Evolutionary conservation across 2,888 invertebrate species (phyloP), one percentile per base, ranked within the genome.

Genomic region (Sericinus montela): DNA sequence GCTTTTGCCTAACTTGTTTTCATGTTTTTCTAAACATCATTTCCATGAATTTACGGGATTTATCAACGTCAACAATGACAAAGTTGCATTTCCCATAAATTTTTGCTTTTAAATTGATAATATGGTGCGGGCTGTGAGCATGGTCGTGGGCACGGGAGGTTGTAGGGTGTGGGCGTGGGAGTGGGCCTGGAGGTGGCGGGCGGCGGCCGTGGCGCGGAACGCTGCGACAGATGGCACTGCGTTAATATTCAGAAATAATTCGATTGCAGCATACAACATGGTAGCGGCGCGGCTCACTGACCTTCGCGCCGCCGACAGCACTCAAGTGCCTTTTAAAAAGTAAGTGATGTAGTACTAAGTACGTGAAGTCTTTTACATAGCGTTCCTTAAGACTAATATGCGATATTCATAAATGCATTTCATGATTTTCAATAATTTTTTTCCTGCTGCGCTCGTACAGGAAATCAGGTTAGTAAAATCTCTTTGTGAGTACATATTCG

Each of bases 271-370:
- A 91, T 97, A 97, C 93, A 97, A 97, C 92, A 97, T 97, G 97
- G 97, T 97, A 92, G 96, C 97, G 89, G 97, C 97, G 93, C 94
- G 97, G 84, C 94, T 97, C 83, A 96, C 97, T 69, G 97, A 97
- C 90, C 93, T 96, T 74, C 94, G 97, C 90, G 97, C 97, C 88
- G 96, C 97, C 85, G 92, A 94, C 92, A 95, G 95, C 94, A 97
- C 96, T 93, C 95, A 96, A 94, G 95, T 97, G 95, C 97, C 97
- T 95, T 95, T 97, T 93, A 97, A 97, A 93, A 97, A 97, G 97
- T 97, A 91, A 96, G 96, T 94, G 59, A 3, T 14, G 8, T 13
- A 19, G 25, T 25, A 25, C 8, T n/a, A n/a, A n/a, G n/a, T n/a
- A n/a, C n/a, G n/a, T n/a, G n/a, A n/a, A n/a, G n/a, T n/a, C n/a